A percentile compares a stretch with the other conserved stretches of the same genome.
Conservation (phyloP, 2,113 vertebrate species). For the Leucopsar rothschildi region DNA sequence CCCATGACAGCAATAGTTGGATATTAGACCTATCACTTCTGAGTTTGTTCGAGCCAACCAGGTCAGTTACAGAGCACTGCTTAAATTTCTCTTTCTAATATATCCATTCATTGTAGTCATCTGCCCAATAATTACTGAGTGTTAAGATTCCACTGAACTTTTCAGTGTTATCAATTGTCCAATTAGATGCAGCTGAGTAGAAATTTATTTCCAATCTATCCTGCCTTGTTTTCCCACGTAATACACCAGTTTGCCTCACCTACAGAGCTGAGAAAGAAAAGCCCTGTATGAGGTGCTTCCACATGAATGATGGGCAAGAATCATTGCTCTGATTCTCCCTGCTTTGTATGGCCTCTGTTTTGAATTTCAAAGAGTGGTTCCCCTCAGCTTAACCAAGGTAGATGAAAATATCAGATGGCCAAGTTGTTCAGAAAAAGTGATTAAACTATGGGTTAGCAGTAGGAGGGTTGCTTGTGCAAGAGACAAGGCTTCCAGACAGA, state of each 20-base stretch:
- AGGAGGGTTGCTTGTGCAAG: not conserved
- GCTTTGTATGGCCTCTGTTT: not conserved
- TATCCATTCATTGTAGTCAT: not conserved
- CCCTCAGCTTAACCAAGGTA: not conserved
- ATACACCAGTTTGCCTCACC: not conserved
- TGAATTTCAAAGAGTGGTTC: not conserved
- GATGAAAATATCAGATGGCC: not conserved
- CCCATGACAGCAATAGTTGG: not conserved
- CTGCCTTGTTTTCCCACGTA: not conserved
- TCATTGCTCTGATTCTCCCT: not conserved
- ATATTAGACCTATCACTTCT: not conserved
- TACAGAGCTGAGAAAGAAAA: not conserved
- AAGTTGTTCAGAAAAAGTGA: not conserved
- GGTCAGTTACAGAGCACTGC: not conserved
- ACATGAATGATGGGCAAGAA: not conserved
- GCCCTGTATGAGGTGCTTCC: not conserved
- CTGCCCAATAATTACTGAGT: not conserved
- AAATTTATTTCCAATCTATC: not conserved
- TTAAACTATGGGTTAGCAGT: not conserved
- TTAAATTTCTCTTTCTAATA: not conserved
- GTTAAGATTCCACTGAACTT: not conserved
- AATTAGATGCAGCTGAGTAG: not conserved
- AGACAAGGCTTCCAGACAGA: not conserved
- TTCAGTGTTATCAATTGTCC: not conserved
- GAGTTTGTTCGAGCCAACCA: not conserved